Evolutionary conservation across 2,113 vertebrate genomes (phyloP).

Genomic region (Oxyura jamaicensis): DNA sequence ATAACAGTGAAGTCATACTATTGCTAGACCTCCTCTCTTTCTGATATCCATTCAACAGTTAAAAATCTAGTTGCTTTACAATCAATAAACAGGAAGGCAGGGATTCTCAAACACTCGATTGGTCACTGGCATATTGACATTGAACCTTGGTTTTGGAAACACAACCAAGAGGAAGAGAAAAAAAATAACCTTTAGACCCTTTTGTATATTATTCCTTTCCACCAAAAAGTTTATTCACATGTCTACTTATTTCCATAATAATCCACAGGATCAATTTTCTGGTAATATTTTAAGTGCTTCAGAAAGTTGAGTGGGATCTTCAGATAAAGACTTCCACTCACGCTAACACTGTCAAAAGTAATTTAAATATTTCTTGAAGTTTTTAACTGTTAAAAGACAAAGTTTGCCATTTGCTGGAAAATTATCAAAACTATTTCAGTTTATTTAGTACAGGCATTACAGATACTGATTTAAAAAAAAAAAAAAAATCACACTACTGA

Average conservation of each 20-base stretch:
- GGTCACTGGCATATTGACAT: background rate
- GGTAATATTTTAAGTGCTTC: constrained; percentile 66
- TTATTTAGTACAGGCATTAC: constrained; percentile 59
- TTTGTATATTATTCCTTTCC: constrained; percentile 23
- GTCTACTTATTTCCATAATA: constrained; percentile 60
- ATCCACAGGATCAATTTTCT: constrained; percentile 50
- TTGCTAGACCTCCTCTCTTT: background rate
- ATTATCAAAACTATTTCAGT: constrained; percentile 58
- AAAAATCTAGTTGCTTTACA: background rate
- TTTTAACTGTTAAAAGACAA: constrained; percentile 66
- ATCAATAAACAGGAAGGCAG: background rate
- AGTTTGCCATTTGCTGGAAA: constrained; percentile 70
- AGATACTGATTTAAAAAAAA: constrained; percentile 39
- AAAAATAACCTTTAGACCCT: background rate
- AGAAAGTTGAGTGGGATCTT: background rate
- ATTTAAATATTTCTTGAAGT: constrained; percentile 71
- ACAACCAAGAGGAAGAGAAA: background rate
- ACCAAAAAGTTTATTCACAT: constrained; percentile 52
- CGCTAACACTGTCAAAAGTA: constrained; percentile 53
- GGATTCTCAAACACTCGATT: background rate
- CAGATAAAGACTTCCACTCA: constrained; percentile 34
- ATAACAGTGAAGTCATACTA: background rate
- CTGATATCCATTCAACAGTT: background rate
- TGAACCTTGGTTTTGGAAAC: background rate
- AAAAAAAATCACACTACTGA: background rate